phyloP scores from a whole-genome alignment of 2,113 vertebrate species.

The Procavia capensis region DNA sequence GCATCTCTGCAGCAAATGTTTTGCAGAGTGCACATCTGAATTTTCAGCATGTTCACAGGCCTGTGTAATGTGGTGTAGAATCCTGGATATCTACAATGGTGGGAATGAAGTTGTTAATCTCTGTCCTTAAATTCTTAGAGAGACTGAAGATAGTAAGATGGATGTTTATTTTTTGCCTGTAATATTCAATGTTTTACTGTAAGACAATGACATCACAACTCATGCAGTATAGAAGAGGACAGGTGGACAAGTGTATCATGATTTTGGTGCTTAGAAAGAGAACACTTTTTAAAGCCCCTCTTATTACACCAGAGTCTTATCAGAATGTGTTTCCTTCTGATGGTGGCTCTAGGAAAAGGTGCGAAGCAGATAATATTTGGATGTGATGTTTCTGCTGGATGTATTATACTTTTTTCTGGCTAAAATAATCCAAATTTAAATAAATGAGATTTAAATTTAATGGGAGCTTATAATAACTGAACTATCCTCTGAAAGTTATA shows the following conservation, averaged over 20 bases:
- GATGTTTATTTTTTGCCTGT: not conserved
- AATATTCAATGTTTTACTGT: not conserved
- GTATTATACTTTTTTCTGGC: too few relatives aligned
- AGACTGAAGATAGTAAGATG: conserved; percentile 33
- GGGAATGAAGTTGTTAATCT: not conserved
- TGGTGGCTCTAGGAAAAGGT: conserved; percentile 35
- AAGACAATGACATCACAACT: conserved; percentile 19
- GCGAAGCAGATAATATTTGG: conserved; percentile 41
- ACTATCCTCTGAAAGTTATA: too few relatives aligned
- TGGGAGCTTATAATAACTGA: too few relatives aligned
- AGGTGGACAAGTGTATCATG: conserved; percentile 33
- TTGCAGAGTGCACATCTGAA: not conserved
- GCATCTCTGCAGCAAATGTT: not conserved
- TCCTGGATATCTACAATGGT: not conserved
- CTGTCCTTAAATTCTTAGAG: not conserved
- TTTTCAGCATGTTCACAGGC: not conserved
- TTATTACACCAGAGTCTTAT: conserved; percentile 54
- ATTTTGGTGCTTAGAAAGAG: conserved; percentile 44
- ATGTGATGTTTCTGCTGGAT: too few relatives aligned
- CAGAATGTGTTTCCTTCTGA: conserved; percentile 42
- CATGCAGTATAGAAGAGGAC: not conserved
- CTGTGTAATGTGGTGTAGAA: not conserved
- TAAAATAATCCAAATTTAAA: too few relatives aligned
- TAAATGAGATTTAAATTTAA: too few relatives aligned
- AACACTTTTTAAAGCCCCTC: conserved; percentile 33